A percentile compares a stretch with the other conserved stretches of the same genome.
These are phyloP conservation scores for Carcinoscorpius rotundicauda DNA, from an alignment of 1,140 invertebrate species.

Conservation along the genomic window DNA sequence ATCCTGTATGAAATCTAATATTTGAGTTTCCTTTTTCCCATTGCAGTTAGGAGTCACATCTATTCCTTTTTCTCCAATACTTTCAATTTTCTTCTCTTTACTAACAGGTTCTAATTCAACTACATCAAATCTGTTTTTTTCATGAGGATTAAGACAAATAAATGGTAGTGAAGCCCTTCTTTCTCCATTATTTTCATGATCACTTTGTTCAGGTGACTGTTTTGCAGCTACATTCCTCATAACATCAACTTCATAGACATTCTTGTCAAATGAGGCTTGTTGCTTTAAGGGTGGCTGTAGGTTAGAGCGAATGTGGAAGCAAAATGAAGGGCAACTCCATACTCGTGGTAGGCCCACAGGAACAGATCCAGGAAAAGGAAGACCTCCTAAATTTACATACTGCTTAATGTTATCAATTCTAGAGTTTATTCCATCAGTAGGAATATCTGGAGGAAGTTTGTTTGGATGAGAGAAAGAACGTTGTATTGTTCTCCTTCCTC, in stretches of 20 bases:
- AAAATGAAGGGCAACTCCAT: slow-evolving; percentile 23
- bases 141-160: not conserved
- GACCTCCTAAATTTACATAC: slow-evolving; percentile 2
- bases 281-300: slow-evolving; percentile 47
- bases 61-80: too few relatives aligned
- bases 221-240: slow-evolving; percentile 57
- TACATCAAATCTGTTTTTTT: not conserved
- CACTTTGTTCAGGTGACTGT: slow-evolving; percentile 5
- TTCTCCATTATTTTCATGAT: not conserved
- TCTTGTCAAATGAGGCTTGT: slow-evolving; percentile 71
- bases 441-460: too few relatives aligned
- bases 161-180: slow-evolving; percentile 16
- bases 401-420: not conserved
- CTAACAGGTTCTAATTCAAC: too few relatives aligned
- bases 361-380: not conserved
- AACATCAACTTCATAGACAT: slow-evolving; percentile 65
- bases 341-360: slow-evolving; percentile 17
- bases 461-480: too few relatives aligned
- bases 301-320: slow-evolving; percentile 24
- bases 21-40: too few relatives aligned
- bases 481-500: too few relatives aligned
- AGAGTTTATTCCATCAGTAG: too few relatives aligned
- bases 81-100: too few relatives aligned
- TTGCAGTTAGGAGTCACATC: too few relatives aligned
- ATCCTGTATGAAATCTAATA: too few relatives aligned